Percentiles rank a stretch among this genome's conserved stretches.
These are phyloP conservation scores for Cremastinae sp. DNA, from an alignment of 2,888 invertebrate genomes.

Conservation along the genomic window DNA sequence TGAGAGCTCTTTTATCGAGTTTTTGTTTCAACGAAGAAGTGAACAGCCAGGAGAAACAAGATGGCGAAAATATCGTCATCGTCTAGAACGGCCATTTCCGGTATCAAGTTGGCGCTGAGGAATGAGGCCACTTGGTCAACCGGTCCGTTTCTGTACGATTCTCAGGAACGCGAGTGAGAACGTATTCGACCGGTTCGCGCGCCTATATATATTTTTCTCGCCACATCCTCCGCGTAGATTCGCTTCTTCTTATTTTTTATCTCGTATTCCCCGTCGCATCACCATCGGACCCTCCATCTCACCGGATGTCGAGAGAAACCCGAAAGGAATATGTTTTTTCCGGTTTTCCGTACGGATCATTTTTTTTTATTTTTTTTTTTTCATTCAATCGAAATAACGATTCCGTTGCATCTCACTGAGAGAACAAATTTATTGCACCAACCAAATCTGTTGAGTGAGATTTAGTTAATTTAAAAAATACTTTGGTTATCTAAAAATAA, in stretches of 20 bases:
- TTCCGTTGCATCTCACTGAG: no score
- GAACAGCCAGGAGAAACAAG: slow-evolving; percentile 36
- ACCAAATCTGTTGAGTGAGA: no score
- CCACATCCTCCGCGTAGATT: neutral
- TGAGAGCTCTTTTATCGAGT: slow-evolving; percentile 19
- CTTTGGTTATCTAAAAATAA: no score
- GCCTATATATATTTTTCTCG: slow-evolving; percentile 16
- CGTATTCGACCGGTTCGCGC: slow-evolving; percentile 64
- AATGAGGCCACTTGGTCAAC: slow-evolving; percentile 80
- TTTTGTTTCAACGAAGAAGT: neutral
- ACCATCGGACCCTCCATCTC: neutral
- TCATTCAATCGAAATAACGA: no score
- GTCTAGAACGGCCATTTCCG: slow-evolving; percentile 74
- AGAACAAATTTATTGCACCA: no score
- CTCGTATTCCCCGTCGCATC: neutral
- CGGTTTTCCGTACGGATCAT: neutral
- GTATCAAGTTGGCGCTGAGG: slow-evolving; percentile 69
- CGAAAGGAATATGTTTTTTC: neutral
- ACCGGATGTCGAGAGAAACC: neutral
- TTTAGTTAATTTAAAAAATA: no score
- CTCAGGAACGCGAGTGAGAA: slow-evolving; percentile 77
- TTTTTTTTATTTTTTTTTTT: no score
- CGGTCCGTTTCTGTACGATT: slow-evolving; percentile 77
- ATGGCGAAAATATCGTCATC: slow-evolving; percentile 64
- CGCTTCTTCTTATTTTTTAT: slow-evolving; percentile 20